Evolutionary conservation across 2,113 vertebrate species (phyloP), one percentile per base, ranked within the genome.

Genomic region (Turnix velox): DNA sequence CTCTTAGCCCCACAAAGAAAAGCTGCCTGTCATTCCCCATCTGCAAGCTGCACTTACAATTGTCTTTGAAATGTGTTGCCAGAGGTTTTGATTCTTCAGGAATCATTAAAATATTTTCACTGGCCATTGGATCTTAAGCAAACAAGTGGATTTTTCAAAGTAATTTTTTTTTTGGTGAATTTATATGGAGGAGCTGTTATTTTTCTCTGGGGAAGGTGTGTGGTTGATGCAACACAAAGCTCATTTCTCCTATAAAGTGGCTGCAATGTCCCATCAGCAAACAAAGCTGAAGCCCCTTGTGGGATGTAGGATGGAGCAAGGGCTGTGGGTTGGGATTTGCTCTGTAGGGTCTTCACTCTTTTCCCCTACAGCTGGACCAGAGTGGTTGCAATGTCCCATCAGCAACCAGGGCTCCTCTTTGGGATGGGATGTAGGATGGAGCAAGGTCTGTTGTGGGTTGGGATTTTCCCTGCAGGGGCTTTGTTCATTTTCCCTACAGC

Each of bases 11-110:
- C 65, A 52, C 94, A 74, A 87, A 97, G 97, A 96, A 98, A 98
- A 97, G 96, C 97, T 46, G 46, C 66, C 97, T 98, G 98, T 97
- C 98, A 84, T 87, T 97, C 95, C 95, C 96, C 97, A 97, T 98
- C 96, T 94, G 62, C 93, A 77, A 92, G 51, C 92, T 96, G 80
- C 81, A 87, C 48, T 72, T 76, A 92, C 88, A 96, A 83, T 83
- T 88, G 95, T 72, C 57, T 90, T 95, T 96, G 93, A 97, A 96
- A 96, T 10, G 2, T 96, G 33, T 97, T 95, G 48, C 65, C 35
- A 69, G 58, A 93, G 73, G 13, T 43, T 23, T 48, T 62, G 58
- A 93, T 24, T 3, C 13, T 42, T 22, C 51, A 33, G 57, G 61
- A 81, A 73, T 55, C 4, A 49, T 61, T 61, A 35, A 35, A 79